These are phyloP conservation scores for Heterodera filipjevi DNA, from an alignment of 2,888 invertebrate species.

Conservation along the genomic window DNA sequence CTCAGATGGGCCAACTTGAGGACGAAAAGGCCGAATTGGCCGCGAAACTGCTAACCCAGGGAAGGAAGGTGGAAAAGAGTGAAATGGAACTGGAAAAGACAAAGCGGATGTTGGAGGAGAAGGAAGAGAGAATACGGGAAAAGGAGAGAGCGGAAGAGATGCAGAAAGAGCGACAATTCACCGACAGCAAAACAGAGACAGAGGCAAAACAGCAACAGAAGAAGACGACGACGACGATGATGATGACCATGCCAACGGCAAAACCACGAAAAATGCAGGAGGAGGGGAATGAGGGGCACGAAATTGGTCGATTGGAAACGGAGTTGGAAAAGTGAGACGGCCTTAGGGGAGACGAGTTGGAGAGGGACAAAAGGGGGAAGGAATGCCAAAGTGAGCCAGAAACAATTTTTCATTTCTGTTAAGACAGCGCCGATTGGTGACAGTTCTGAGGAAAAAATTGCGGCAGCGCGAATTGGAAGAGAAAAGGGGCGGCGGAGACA, in stretches of 20 bases:
- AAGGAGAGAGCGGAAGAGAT: neutral
- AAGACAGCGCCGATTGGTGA: constrained; percentile 58
- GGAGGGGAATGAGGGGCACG: neutral
- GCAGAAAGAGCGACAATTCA: constrained; percentile 20
- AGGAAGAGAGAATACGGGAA: constrained; percentile 26
- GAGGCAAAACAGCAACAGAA: neutral
- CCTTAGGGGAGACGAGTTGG: neutral
- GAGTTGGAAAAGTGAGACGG: constrained; percentile 38
- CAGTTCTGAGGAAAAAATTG: constrained; percentile 57
- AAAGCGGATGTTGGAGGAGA: constrained; percentile 34
- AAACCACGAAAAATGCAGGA: constrained; percentile 21
- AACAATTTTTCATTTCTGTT: too few species aligned
- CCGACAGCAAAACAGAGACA: neutral
- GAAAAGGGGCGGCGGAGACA: neutral
- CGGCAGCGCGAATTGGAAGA: constrained; percentile 48
- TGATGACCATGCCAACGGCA: neutral
- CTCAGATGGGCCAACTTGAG: constrained; percentile 19
- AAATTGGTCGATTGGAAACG: constrained; percentile 8
- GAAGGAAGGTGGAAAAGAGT: constrained; percentile 27
- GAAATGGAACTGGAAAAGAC: constrained; percentile 34
- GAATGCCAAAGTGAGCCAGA: too few species aligned
- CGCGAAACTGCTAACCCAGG: constrained; percentile 46
- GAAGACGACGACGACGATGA: neutral
- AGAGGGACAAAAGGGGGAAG: constrained; percentile 8
- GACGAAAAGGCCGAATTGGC: constrained; percentile 54